Evolutionary conservation across 2,888 invertebrate genomes (phyloP), one percentile per base, ranked within the genome.

Genomic region (Lasioglossum figueresi): DNA sequence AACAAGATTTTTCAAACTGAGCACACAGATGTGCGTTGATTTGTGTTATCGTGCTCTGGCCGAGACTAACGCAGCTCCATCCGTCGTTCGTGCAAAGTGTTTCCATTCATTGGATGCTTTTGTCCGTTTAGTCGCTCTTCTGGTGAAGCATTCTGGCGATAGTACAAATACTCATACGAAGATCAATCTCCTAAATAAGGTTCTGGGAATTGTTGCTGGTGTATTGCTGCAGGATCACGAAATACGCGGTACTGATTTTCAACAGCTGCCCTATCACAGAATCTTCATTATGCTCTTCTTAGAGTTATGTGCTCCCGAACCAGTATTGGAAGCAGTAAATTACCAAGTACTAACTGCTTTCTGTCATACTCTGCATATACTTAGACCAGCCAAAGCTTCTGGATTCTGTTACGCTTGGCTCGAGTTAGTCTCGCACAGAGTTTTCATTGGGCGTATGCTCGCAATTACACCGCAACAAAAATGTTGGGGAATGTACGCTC

Each of bases 331-430:
- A 95, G 97, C 98, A 77, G 98, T 99, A 93, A 99, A 98, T 95
- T 98, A 98, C 95, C 98, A 98, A 96, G 97, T 99, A 91, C 96
- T 99, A 75, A 99, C 98, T 31, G 99, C 99, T 14, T 99, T 99
- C 95, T 99, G 99, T 94, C 99, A 99, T 95, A 98, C 99, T 0
- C 96, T 99, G 89, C 99, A 99, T 93, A 98, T 99, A 91, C 96
- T 99, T 88, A 96, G 99, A 81, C 99, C 99, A 16, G 97, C 97
- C 72, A 97, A 98, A 91, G 99, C 98, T 0, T 99, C 99, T 0
- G 99, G 98, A 0, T 99, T 99, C 95, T 98, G 99, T 82, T 99
- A 98, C 95, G 98, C 99, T 3, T 99, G 99, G 99, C 96, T 99
- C 82, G 99, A 99, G 95, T 96, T 99, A 73, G 98, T 99, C 66